These are phyloP conservation scores for Trachemys scripta DNA, from an alignment of 2,113 vertebrate genomes.

Conservation along the genomic window DNA sequence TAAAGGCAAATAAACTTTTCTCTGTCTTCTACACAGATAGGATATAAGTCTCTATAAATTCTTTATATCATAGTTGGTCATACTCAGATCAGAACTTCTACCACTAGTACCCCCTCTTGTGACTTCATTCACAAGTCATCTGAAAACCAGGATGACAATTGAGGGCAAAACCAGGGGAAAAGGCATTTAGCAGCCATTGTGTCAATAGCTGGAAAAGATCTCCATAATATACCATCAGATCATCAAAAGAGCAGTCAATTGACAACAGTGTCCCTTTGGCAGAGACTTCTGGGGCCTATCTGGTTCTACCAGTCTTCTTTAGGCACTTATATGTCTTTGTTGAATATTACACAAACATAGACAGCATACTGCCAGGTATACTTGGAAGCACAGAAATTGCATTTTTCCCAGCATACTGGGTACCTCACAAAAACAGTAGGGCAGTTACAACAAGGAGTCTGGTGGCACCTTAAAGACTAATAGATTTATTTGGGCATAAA, in stretches of 20 bases:
- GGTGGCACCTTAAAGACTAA: no score
- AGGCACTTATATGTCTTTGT: fast-evolving
- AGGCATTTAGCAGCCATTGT: not conserved
- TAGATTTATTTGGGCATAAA: no score
- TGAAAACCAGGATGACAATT: conserved; percentile 21
- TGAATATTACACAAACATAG: not conserved
- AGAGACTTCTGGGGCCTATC: not conserved
- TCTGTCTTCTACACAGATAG: not conserved
- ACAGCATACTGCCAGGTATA: not conserved
- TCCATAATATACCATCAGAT: not conserved
- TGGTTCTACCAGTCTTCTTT: not conserved
- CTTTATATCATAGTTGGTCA: not conserved
- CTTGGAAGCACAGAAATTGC: not conserved
- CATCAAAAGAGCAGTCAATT: not conserved
- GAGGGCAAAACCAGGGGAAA: not conserved
- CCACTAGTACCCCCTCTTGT: not conserved
- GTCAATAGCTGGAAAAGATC: not conserved
- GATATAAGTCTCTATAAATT: not conserved
- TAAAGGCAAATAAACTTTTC: no score
- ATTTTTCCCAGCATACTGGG: not conserved
- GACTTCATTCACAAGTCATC: conserved; percentile 8
- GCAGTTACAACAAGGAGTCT: not conserved
- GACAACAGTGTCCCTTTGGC: not conserved
- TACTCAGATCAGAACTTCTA: not conserved
- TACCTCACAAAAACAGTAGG: not conserved